Evolutionary conservation across 2,797 vertebrate genomes (phyloP).

Genomic region (Channallabes apus): DNA sequence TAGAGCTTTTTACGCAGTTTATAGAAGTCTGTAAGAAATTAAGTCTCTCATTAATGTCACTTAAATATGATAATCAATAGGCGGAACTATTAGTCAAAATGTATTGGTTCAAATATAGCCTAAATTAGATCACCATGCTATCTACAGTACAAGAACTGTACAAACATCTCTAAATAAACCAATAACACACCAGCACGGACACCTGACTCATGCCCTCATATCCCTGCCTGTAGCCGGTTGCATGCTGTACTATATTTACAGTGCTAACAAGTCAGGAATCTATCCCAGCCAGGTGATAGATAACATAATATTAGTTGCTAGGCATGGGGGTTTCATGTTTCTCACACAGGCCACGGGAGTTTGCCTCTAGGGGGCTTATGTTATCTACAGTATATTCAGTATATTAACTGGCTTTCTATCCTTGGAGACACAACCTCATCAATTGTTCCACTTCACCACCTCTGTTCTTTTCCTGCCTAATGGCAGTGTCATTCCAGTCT

Average conservation of each 20-base stretch:
- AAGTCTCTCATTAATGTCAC: background rate
- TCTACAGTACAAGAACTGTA: background rate
- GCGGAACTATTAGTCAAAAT: background rate
- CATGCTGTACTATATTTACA: constrained; percentile 4
- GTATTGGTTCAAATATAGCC: background rate
- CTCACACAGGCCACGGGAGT: constrained; percentile 63
- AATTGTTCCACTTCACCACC: constrained; percentile 32
- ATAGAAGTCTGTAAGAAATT: background rate
- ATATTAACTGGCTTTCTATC: constrained; percentile 26
- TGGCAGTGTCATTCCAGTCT: constrained; percentile 27
- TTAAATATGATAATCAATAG: background rate
- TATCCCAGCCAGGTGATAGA: constrained; percentile 13
- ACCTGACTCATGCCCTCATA: background rate
- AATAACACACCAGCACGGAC: background rate
- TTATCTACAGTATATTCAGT: constrained; percentile 31
- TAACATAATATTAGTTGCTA: constrained; percentile 26
- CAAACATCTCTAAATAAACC: background rate
- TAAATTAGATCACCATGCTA: background rate
- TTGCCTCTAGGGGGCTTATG: constrained; percentile 56
- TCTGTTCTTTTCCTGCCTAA: constrained; percentile 29
- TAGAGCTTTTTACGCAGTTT: background rate
- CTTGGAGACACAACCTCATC: constrained; percentile 35
- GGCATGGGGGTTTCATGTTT: constrained; percentile 53
- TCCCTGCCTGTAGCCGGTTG: background rate
- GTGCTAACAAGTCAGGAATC: constrained; percentile 5